Evolutionary conservation across 1,140 invertebrate genomes (phyloP).

Genomic region (Cydia fagiglandana): DNA sequence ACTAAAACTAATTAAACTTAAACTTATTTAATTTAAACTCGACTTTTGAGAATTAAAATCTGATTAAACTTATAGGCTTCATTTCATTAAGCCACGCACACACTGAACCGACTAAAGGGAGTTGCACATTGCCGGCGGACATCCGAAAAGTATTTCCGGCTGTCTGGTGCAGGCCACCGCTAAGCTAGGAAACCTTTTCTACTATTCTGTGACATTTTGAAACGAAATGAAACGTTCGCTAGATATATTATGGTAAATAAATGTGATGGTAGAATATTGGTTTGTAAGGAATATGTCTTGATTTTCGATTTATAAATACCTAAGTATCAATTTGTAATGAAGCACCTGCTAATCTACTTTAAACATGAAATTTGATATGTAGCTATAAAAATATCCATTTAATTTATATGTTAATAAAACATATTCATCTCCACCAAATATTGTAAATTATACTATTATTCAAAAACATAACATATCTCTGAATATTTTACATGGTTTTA

Average conservation of each 20-base stretch:
- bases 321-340: too few species aligned
- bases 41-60: not conserved
- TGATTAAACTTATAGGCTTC: not conserved
- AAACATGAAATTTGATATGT: too few species aligned
- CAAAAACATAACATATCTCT: too few species aligned
- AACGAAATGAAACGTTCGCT: not conserved
- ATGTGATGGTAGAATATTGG: not conserved
- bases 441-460: too few species aligned
- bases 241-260: not conserved
- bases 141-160: constrained; percentile 57
- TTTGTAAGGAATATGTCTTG: too few species aligned
- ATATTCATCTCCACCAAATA: too few species aligned
- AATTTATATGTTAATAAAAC: too few species aligned
- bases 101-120: constrained; percentile 38
- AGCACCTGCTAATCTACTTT: too few species aligned
- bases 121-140: constrained; percentile 50
- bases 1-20: not conserved
- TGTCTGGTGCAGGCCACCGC: constrained; percentile 43
- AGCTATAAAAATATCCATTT: too few species aligned
- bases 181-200: constrained; percentile 37
- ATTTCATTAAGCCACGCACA: constrained; percentile 12
- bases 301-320: too few species aligned
- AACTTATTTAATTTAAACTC: too few species aligned
- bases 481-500: too few species aligned
- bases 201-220: constrained; percentile 15